Evolutionary conservation across 1,140 invertebrate genomes (phyloP), one percentile per base, ranked within the genome.

Genomic region (Drosophila bocqueti): DNA sequence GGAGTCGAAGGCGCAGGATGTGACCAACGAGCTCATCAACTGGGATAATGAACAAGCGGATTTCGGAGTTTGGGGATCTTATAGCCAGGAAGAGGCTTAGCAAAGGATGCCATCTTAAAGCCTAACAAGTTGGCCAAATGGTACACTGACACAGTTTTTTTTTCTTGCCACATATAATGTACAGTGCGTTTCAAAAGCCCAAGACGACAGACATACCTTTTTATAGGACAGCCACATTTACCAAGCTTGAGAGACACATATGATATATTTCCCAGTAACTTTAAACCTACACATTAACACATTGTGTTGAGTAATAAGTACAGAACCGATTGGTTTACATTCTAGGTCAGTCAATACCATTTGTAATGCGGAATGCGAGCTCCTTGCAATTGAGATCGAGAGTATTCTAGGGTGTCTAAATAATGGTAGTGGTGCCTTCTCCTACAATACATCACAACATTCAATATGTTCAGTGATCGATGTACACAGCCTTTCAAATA

Each of bases 141-240:
- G 9, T 45, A 45, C 8, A 45, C 10, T 21, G 21, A 45, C 16
- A 43, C 18, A 21, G 8, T 31, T 43, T 43, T 18, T 31, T 43
- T 43, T 45, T 4, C 8, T 40, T 40, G 34, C 9, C 11, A 10
- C 8, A 43, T 9, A 43, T 18, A 45, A 18, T 4, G n/a, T 5
- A 21, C 4, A 57, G 61, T 64, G 61, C 50, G 61, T 42, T 64
- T 64, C 61, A 24, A 7, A 40, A 57, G 34, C 46, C 24, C 11
- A 10, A 29, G 10, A 49, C 8, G 4, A 46, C 4, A 16, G 46
- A 26, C 24, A 34, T 63, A 63, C 61, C 47, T 55, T 34, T 55
- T 55, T 40, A 18, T 13, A 40, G n/a, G 47, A 36, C 47, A 63
- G 16, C 11, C 36, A 29, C 13, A 18, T 6, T 62, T 9, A 36